These are phyloP conservation scores for Oscheius myriophilus DNA, from an alignment of 2,888 invertebrate genomes.

Conservation along the genomic window DNA sequence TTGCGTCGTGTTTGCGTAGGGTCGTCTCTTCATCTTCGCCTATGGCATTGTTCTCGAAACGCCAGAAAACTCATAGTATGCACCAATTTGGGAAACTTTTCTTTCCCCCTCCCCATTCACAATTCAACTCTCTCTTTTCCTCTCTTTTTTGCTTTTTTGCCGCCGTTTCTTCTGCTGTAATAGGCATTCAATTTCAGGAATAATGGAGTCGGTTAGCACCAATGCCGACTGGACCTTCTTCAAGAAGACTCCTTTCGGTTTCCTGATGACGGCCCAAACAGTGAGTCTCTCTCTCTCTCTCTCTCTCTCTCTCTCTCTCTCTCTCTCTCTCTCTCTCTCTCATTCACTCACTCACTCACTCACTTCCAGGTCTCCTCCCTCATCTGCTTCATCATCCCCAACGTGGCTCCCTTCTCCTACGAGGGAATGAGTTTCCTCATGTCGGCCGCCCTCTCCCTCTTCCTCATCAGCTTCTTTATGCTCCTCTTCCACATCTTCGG, in stretches of 20 bases:
- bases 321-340: neutral
- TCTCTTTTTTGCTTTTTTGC: neutral
- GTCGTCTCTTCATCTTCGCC: too few species aligned
- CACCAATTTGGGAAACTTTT: neutral
- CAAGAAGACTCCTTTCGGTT: constrained; percentile 51
- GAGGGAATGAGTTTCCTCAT: constrained; percentile 42
- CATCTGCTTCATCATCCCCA: constrained; percentile 33
- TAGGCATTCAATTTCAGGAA: neutral
- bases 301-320: neutral
- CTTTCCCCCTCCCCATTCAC: neutral
- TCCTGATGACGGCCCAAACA: constrained; percentile 47
- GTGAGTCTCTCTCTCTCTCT: constrained; percentile 26
- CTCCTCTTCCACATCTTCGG: constrained; percentile 48
- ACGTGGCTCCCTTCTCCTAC: constrained; percentile 41
- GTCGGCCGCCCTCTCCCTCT: constrained; percentile 27
- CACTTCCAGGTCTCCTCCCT: constrained; percentile 38
- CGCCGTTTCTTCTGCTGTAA: neutral
- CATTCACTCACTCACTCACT: too few species aligned
- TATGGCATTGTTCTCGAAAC: too few species aligned
- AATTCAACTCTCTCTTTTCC: constrained; percentile 1
- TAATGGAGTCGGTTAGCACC: neutral
- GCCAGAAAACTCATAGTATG: too few species aligned
- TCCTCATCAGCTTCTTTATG: constrained; percentile 36
- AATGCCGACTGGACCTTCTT: constrained; percentile 42
- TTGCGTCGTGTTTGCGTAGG: too few species aligned